Evolutionary conservation across 2,113 vertebrate species (phyloP).

Genomic region (Eptesicus fuscus): DNA sequence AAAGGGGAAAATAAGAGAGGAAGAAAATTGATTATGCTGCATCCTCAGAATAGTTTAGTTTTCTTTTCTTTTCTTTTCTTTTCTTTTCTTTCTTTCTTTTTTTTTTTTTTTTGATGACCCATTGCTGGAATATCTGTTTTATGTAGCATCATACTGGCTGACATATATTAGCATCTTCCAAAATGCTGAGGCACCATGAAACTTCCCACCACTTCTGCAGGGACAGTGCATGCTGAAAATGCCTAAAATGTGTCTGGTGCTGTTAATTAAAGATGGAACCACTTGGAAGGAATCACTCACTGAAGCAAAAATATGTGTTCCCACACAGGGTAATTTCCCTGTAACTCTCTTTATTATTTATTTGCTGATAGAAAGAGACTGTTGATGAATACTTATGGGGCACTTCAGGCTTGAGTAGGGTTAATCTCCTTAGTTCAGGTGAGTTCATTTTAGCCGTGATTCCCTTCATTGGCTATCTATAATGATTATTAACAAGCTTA

Average conservation of each 20-base stretch:
- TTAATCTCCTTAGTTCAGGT: conserved; percentile 99
- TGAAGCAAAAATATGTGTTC: conserved; percentile 22
- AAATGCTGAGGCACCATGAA: neutral
- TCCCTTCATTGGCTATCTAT: conserved; percentile 96
- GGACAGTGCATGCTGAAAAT: neutral
- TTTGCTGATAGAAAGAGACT: conserved; percentile 72
- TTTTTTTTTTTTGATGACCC: neutral
- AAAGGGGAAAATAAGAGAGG: neutral
- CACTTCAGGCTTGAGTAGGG: conserved; percentile 79
- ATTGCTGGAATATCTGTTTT: neutral
- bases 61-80: neutral
- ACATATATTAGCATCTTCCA: accelerated
- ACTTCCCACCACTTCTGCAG: neutral
- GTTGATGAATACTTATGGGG: conserved; percentile 74
- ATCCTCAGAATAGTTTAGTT: neutral
- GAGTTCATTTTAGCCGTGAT: conserved; percentile 96
- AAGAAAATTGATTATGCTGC: accelerated
- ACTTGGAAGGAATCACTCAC: conserved; percentile 34
- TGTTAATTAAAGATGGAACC: neutral
- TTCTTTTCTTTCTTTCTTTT: neutral
- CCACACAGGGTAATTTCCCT: conserved; percentile 22
- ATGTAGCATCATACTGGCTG: accelerated
- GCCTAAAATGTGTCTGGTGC: neutral
- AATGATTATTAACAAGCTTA: conserved; percentile 99
- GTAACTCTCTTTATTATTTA: conserved; percentile 47